phyloP scores from a whole-genome alignment of 2,113 vertebrate species.

The Oophaga pumilio region DNA sequence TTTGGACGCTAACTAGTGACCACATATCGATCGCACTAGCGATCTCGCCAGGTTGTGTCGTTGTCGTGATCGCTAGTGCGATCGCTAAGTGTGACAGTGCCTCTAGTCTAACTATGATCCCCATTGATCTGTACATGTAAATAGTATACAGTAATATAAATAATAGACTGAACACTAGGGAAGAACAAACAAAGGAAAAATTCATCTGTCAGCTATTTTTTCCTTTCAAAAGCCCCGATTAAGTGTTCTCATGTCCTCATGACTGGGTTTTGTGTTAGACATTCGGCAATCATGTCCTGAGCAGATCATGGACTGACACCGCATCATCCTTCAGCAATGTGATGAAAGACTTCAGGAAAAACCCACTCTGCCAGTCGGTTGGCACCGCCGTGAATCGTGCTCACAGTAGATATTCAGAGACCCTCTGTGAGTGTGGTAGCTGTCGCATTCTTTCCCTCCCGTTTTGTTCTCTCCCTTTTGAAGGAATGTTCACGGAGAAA shows the following conservation, averaged over 20 bases:
- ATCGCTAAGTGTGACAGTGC: too few species aligned
- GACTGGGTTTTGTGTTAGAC: slow-evolving; percentile 26
- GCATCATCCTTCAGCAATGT: slow-evolving; percentile 53
- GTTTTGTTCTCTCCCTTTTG: slow-evolving; percentile 46
- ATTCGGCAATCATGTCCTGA: slow-evolving; percentile 17
- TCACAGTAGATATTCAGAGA: slow-evolving; percentile 34
- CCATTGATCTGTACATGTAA: neutral
- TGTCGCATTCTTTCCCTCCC: neutral
- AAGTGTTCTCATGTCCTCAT: slow-evolving; percentile 38
- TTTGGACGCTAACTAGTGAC: too few species aligned
- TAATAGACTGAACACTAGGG: neutral
- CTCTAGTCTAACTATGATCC: too few species aligned
- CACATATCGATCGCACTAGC: too few species aligned
- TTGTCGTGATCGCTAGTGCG: too few species aligned
- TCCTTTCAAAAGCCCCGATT: slow-evolving; percentile 21
- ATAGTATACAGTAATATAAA: neutral
- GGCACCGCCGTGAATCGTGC: slow-evolving; percentile 21
- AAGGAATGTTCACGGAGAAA: slow-evolving; percentile 64
- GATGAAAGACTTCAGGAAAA: slow-evolving; percentile 59
- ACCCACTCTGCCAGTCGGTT: slow-evolving; percentile 42
- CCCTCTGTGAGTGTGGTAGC: neutral
- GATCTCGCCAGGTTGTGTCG: too few species aligned
- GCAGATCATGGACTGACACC: fast-evolving
- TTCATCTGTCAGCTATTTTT: neutral
- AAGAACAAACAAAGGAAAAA: neutral